phyloP scores from a whole-genome alignment of 1,140 invertebrate species.

The Drosophila azteca region DNA sequence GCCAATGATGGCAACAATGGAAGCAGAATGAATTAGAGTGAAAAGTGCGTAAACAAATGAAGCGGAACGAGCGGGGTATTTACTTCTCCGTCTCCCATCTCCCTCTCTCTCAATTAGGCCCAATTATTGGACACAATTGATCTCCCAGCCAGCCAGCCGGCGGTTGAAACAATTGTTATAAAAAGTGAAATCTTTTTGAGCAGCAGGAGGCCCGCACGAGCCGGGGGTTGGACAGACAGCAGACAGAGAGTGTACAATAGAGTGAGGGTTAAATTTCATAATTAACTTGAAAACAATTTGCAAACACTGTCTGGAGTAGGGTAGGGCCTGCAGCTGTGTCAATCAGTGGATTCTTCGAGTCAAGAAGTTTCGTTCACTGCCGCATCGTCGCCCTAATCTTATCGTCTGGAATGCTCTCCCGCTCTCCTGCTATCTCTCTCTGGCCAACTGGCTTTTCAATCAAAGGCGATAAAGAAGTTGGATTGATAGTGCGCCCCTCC shows the following conservation, averaged over 20 bases:
- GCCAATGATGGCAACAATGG: constrained; percentile 3
- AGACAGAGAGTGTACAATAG: constrained; percentile 16
- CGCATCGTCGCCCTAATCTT: constrained; percentile 44
- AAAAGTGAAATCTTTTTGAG: constrained; percentile 46
- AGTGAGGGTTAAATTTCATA: constrained; percentile 51
- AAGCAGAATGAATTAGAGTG: constrained; percentile 20
- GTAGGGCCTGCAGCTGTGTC: not conserved
- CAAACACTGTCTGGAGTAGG: constrained; percentile 25
- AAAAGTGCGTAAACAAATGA: constrained; percentile 70
- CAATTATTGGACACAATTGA: constrained; percentile 76
- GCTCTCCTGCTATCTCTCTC: constrained; percentile 11
- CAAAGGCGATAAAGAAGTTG: constrained; percentile 62
- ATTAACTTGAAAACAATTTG: constrained; percentile 66
- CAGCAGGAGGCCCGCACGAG: constrained; percentile 51
- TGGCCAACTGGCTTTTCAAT: constrained; percentile 42
- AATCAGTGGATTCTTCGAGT: constrained; percentile 13
- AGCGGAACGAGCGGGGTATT: constrained; percentile 18
- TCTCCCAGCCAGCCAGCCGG: constrained; percentile 27
- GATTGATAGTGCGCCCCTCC: constrained; percentile 39
- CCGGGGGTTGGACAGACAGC: constrained; percentile 42
- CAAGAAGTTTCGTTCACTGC: not conserved
- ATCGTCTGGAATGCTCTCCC: constrained; percentile 39
- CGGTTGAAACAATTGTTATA: constrained; percentile 31
- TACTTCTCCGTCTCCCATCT: constrained; percentile 11
- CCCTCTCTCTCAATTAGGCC: constrained; percentile 75